These are phyloP conservation scores for Megaceryle maxima DNA, from an alignment of 2,113 vertebrate species.

Conservation along the genomic window DNA sequence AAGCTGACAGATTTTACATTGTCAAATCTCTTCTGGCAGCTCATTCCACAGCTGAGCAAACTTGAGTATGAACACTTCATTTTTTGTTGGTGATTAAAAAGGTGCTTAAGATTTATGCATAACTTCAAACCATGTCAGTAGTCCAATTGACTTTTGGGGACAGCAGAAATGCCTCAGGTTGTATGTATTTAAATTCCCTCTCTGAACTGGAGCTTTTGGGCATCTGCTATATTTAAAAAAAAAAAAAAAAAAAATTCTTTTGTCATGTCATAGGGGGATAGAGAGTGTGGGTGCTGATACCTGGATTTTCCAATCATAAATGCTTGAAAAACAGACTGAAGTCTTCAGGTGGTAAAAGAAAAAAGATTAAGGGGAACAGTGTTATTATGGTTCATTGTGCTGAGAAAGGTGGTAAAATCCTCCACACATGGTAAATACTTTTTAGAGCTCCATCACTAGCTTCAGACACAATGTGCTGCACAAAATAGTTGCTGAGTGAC, in stretches of 20 bases:
- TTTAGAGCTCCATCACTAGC: background rate
- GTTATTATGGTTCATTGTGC: background rate
- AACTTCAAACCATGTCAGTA: background rate
- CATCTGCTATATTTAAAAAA: background rate
- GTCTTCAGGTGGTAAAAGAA: background rate
- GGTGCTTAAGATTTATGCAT: slow-evolving; percentile 1
- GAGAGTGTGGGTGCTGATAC: background rate
- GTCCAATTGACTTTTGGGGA: background rate
- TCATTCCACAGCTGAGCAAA: slow-evolving; percentile 41
- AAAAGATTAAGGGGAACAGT: background rate
- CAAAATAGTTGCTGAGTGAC: background rate
- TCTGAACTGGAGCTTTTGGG: background rate
- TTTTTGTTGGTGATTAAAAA: slow-evolving; percentile 6
- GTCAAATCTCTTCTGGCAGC: background rate
- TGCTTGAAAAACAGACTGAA: background rate
- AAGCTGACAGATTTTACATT: slow-evolving; percentile 16
- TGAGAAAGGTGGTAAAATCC: background rate
- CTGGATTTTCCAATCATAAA: background rate
- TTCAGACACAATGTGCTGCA: background rate
- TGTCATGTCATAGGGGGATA: background rate
- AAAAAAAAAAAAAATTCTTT: background rate
- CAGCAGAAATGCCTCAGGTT: background rate
- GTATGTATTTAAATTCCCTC: background rate
- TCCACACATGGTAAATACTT: background rate
- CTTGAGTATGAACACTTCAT: slow-evolving; percentile 5